phyloP scores from a whole-genome alignment of 2,113 vertebrate genomes.

The Corythoichthys haematopterus region DNA sequence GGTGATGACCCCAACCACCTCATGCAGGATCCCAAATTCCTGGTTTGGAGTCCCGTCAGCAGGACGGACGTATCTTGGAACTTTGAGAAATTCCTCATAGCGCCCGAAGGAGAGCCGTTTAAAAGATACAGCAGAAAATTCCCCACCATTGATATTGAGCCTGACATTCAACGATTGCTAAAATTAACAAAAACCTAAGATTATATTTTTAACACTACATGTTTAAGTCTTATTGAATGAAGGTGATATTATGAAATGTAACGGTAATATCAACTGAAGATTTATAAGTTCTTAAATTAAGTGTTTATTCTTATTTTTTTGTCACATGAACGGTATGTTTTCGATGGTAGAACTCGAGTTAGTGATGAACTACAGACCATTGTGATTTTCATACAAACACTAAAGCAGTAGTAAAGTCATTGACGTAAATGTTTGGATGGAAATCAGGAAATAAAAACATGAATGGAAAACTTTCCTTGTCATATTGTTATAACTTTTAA shows the following conservation, averaged over 20 bases:
- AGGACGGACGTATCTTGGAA: slow-evolving; percentile 92
- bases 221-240: slow-evolving; percentile 82
- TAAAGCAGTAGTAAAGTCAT: not conserved
- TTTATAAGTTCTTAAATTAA: slow-evolving; percentile 67
- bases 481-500: too few relatives aligned
- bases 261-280: slow-evolving; percentile 73
- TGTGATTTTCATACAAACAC: not conserved
- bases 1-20: slow-evolving; percentile 78
- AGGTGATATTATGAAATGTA: slow-evolving; percentile 73
- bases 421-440: not conserved
- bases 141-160: slow-evolving; percentile 82
- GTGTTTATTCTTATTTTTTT: slow-evolving; percentile 24
- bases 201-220: slow-evolving; percentile 39
- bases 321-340: not conserved
- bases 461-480: too few relatives aligned
- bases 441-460: too few relatives aligned
- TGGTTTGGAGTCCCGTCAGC: slow-evolving; percentile 86
- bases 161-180: slow-evolving; percentile 89
- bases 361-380: too few relatives aligned
- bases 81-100: slow-evolving; percentile 96
- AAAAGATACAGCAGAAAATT: slow-evolving; percentile 88
- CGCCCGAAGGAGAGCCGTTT: slow-evolving; percentile 92
- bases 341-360: not conserved
- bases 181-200: slow-evolving; percentile 84
- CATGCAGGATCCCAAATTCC: slow-evolving; percentile 81